Base-by-base conservation (phyloP, 2,888 invertebrate species). In the Epinotia ramella region DNA sequence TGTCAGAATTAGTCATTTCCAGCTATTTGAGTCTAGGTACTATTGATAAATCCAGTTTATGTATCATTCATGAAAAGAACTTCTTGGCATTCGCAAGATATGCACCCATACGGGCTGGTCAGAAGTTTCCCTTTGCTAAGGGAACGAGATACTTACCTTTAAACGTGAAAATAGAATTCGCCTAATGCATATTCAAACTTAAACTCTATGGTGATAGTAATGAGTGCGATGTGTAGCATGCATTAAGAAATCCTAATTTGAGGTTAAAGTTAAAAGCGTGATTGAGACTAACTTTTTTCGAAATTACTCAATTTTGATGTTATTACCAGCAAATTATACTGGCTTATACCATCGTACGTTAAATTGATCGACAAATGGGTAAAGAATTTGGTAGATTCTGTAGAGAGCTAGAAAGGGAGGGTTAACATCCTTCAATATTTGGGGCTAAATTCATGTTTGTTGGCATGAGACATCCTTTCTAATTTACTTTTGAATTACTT, bases 401-500 rank as follows among this genome's bases (percentile, higher is more conserved):
- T 59, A 74, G 73, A 60, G 60, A 69, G 57, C 28, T 64, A 69
- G 74, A 74, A 74, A 74, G 74, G 65, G 74, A 74, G 9, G 28
- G 59, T 56, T 44, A n/a, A 46, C 49, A 20, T 13, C 6, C 18
- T 65, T 57, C 12, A 40, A 9, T 33, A 49, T 49, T 64, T 49
- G 49, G 24, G 40, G 16, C 13, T 20, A 59, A 59, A 44, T 69
- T 63, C 56, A 62, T 44, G 53, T 44, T 40, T n/a, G 20, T 20
- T 20, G 2, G 6, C 13, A 57, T 57, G 18, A 18, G 1, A 57
- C 16, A 56, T 12, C 13, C 1, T 40, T 18, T 24, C 4, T 28
- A 18, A 28, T 28, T 28, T 33, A 11, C n/a, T 18, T 16, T 65
- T 13, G 28, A 40, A 53, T 28, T 2, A 28, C 24, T 12, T n/a